Base-by-base conservation (phyloP, 2,113 vertebrate species). In the Psilopsiagon aurifrons region DNA sequence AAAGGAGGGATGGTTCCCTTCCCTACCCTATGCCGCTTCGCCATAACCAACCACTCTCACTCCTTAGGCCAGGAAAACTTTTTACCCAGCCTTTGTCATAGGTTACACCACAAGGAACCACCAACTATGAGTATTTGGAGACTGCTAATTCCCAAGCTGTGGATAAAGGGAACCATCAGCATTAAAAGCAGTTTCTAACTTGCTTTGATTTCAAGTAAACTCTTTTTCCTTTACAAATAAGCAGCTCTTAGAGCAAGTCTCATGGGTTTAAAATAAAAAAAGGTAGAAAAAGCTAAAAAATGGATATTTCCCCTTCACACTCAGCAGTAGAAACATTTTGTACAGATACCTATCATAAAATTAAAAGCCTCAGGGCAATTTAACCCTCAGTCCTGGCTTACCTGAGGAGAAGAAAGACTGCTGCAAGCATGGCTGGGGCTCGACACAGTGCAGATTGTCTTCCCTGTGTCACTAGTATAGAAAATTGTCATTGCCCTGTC, bases 371-470 rank as follows among this genome's bases (percentile, higher is more conserved):
- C 0, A 1, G 64, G 28, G 13, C 52, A 64, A 41, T 51, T 70
- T 33, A 35, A 39, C 35, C 57, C 62, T 39, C 35, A 49, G 17
- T 19, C 43, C 44, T 78, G 62, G 17, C 62, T 39, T 8, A 23
- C 17, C 24, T 15, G n/a, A 41, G 35, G 17, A 19, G 27, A 78
- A 49, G 47, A 28, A 0, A 31, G 5, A 27, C 51, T 43, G 41
- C 37, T 75, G 46, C 22, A 51, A 39, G 17, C 12, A 33, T 2
- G 14, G 43, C 14, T 5, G 25, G 41, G 37, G 22, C 79, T 67
- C 29, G 35, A 8, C 24, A 11, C 0, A 0, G 35, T 24, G 11
- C 63, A 60, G n/a, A 13, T 17, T 13, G 19, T 9, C 73, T 43
- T 52, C 27, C 67, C 44, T 19, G 0, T 4, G 8, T 59, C 62